Evolutionary conservation across 2,888 invertebrate species (phyloP).

Genomic region (Elegia similella): DNA sequence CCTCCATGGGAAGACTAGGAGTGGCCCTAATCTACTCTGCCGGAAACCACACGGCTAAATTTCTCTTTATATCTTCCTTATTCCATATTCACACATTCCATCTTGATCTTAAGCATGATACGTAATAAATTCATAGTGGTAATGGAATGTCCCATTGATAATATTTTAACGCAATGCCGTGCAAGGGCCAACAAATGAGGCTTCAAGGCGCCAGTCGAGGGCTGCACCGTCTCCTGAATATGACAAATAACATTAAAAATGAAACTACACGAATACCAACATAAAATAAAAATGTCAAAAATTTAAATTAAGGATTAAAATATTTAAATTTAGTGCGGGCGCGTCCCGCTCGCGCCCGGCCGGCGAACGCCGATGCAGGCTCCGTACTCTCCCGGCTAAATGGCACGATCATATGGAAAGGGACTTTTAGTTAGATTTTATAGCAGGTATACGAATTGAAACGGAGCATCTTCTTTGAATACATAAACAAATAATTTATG

Average conservation of each 20-base stretch:
- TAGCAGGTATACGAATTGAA: too few relatives aligned
- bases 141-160: conserved; percentile 36
- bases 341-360: conserved; percentile 60
- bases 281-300: conserved; percentile 82
- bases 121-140: conserved; percentile 28
- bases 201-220: conserved; percentile 68
- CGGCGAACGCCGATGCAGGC: conserved; percentile 36
- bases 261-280: conserved; percentile 80
- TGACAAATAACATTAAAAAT: conserved; percentile 81
- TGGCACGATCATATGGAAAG: conserved; percentile 38
- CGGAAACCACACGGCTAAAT: too few relatives aligned
- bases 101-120: conserved; percentile 21
- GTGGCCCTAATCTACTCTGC: too few relatives aligned
- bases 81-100: conserved; percentile 1
- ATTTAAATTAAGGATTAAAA: conserved; percentile 82
- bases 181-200: conserved; percentile 43
- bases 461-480: too few relatives aligned
- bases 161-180: conserved; percentile 37
- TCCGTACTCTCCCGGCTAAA: conserved; percentile 20
- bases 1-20: too few relatives aligned
- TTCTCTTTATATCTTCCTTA: background rate
- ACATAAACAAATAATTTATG: too few relatives aligned
- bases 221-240: conserved; percentile 67
- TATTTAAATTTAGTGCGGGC: conserved; percentile 81
- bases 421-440: background rate